These are phyloP conservation scores for Heliconius hermathena DNA, from an alignment of 1,140 invertebrate genomes.

Conservation along the genomic window DNA sequence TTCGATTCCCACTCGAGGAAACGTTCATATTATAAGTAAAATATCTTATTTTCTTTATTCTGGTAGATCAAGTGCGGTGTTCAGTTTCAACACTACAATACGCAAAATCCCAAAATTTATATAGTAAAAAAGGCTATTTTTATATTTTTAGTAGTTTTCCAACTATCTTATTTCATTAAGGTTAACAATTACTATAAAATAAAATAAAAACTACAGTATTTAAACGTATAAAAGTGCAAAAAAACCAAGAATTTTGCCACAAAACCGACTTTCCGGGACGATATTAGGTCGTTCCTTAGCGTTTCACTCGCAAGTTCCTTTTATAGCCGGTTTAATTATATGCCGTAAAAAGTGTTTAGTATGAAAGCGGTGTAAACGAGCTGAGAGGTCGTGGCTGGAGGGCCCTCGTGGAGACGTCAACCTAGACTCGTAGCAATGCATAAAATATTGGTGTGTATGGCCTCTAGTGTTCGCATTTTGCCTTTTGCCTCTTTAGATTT, in stretches of 20 bases:
- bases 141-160: too few relatives aligned
- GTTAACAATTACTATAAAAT: too few relatives aligned
- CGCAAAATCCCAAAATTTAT: too few relatives aligned
- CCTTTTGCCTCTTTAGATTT: neutral
- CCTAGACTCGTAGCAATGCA: conserved; percentile 32
- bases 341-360: conserved; percentile 49
- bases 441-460: conserved; percentile 27
- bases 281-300: conserved; percentile 23
- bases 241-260: neutral
- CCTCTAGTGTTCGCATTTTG: neutral
- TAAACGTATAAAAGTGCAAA: neutral
- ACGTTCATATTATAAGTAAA: too few relatives aligned
- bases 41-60: too few relatives aligned
- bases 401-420: conserved; percentile 49
- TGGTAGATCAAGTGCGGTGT: too few relatives aligned
- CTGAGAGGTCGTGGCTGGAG: conserved; percentile 40
- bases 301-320: conserved; percentile 2
- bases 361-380: conserved; percentile 47
- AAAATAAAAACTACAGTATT: too few relatives aligned
- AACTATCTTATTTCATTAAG: too few relatives aligned
- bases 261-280: neutral
- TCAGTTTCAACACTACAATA: too few relatives aligned
- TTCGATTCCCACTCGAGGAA: too few relatives aligned
- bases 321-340: conserved; percentile 41
- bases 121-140: too few relatives aligned